phyloP scores from a whole-genome alignment of 2,888 invertebrate genomes.

The Margaritifera margaritifera region DNA sequence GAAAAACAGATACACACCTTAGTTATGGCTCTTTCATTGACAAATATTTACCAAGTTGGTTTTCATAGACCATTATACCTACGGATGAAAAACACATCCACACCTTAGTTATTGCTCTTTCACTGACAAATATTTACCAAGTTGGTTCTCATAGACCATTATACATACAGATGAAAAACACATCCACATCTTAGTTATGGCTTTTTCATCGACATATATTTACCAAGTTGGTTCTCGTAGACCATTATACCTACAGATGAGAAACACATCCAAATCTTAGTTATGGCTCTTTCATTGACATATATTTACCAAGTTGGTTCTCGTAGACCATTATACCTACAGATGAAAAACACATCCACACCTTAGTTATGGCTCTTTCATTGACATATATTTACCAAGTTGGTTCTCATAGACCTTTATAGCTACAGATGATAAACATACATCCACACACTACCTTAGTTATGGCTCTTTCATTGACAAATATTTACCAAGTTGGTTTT shows the following conservation, averaged over 20 bases:
- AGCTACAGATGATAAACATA: too few relatives aligned
- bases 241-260: too few relatives aligned
- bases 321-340: constrained; percentile 77
- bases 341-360: too few relatives aligned
- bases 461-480: background rate
- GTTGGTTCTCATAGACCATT: constrained; percentile 88
- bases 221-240: constrained; percentile 90
- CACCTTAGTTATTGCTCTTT: background rate
- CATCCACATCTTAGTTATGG: background rate
- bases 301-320: constrained; percentile 88
- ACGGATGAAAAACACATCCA: too few relatives aligned
- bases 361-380: background rate
- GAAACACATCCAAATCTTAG: background rate
- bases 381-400: constrained; percentile 80
- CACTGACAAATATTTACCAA: constrained; percentile 79
- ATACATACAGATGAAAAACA: too few relatives aligned
- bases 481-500: constrained; percentile 89
- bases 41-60: constrained; percentile 85
- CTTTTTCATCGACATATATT: too few relatives aligned
- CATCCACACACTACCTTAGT: background rate
- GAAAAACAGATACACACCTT: too few relatives aligned
- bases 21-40: background rate
- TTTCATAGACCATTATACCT: constrained; percentile 75
- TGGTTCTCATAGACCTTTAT: constrained; percentile 81
- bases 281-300: background rate